Percentiles rank a stretch among this genome's conserved stretches.
Conservation (phyloP, 2,797 vertebrate species). For the Monodelphis domestica region DNA sequence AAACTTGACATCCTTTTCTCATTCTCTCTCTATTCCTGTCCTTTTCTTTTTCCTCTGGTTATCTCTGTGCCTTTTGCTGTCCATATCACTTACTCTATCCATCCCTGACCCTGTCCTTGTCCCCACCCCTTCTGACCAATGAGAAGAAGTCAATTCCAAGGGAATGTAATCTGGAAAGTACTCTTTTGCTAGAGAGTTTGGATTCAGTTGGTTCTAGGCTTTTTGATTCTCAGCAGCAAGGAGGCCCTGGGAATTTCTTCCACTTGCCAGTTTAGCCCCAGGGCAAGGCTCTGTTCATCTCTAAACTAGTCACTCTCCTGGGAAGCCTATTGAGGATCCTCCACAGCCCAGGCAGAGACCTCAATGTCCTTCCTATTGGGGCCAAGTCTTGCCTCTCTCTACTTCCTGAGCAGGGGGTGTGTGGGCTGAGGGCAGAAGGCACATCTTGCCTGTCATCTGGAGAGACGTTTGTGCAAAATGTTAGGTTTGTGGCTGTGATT, state of each 20-base stretch:
- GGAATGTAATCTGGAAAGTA: neutral
- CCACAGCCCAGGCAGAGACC: neutral
- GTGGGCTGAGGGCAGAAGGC: conserved; percentile 81
- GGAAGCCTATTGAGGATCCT: neutral
- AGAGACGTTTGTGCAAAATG: conserved; percentile 81
- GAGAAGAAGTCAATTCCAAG: neutral
- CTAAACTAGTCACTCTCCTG: neutral
- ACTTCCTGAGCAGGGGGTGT: conserved; percentile 79
- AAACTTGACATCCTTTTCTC: neutral
- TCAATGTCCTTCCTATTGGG: conserved; percentile 20
- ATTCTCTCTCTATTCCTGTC: neutral
- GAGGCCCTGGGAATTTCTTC: neutral
- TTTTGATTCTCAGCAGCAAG: neutral
- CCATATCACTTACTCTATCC: neutral
- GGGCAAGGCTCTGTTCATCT: conserved; percentile 1
- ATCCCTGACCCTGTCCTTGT: neutral
- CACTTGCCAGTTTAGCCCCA: neutral
- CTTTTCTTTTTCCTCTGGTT: neutral
- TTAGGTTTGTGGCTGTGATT: conserved; percentile 79
- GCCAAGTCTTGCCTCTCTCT: conserved; percentile 65
- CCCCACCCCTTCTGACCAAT: neutral
- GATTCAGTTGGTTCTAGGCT: neutral
- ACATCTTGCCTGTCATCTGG: conserved; percentile 82
- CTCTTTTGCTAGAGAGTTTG: neutral
- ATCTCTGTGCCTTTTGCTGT: neutral